These are phyloP conservation scores for Lepilemur septentrionalis DNA, from an alignment of 2,797 vertebrate genomes.

Conservation along the genomic window DNA sequence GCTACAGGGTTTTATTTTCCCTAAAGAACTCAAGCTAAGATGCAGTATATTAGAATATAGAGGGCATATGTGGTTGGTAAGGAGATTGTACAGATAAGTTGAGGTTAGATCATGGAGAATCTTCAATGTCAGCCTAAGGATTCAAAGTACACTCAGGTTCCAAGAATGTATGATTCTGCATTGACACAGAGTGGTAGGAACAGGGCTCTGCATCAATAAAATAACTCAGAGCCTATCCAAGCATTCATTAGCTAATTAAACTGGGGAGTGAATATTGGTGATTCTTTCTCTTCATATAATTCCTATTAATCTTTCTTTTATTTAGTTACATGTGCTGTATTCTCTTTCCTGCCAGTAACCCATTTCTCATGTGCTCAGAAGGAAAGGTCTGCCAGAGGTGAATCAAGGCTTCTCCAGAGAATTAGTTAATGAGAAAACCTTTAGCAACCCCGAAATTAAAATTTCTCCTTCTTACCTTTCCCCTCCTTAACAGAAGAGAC, in stretches of 20 bases:
- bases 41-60: neutral
- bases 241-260: slow-evolving; percentile 63
- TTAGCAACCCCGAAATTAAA: neutral
- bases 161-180: neutral
- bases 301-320: neutral
- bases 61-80: neutral
- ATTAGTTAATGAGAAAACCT: slow-evolving; percentile 39
- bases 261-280: neutral
- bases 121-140: neutral
- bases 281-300: slow-evolving; percentile 24
- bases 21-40: neutral
- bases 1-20: neutral
- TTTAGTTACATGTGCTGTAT: slow-evolving; percentile 5
- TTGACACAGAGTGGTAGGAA: neutral
- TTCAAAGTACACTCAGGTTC: neutral
- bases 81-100: neutral
- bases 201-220: neutral
- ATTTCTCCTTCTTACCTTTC: neutral
- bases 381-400: slow-evolving; percentile 45
- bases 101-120: neutral
- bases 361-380: neutral
- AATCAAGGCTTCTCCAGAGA: neutral
- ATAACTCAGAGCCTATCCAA: neutral
- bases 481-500: neutral
- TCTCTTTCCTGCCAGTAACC: neutral